Conservation (phyloP, 2,888 invertebrate species). For the Harmothoe impar region DNA sequence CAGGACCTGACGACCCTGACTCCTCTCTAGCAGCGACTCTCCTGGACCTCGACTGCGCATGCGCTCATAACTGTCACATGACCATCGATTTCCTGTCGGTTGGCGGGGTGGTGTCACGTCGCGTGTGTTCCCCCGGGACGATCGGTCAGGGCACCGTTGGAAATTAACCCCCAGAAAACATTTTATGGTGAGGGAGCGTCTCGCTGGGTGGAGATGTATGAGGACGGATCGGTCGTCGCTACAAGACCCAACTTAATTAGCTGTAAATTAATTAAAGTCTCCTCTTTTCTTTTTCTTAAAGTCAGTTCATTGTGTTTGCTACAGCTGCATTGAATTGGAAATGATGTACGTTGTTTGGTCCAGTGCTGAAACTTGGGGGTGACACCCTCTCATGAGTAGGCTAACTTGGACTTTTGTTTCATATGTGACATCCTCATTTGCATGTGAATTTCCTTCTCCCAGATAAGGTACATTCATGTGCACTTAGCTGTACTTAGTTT, state of each 20-base stretch:
- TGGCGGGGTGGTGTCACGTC: constrained; percentile 23
- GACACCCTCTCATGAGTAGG: too few relatives aligned
- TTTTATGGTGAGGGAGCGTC: neutral
- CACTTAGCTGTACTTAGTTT: too few relatives aligned
- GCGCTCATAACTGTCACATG: constrained; percentile 39
- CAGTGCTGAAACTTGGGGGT: too few relatives aligned
- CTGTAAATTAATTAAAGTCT: neutral
- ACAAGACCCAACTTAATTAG: neutral
- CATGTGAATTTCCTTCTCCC: too few relatives aligned
- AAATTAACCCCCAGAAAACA: neutral
- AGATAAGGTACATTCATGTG: too few relatives aligned
- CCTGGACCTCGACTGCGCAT: constrained; percentile 14
- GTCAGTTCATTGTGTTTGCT: too few relatives aligned
- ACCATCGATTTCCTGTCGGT: constrained; percentile 38
- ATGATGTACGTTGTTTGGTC: too few relatives aligned
- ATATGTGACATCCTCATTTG: too few relatives aligned
- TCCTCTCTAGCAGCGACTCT: neutral
- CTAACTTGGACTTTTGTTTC: too few relatives aligned
- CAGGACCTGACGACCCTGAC: too few relatives aligned
- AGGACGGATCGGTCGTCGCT: neutral
- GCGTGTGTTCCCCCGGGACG: neutral
- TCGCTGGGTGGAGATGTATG: neutral
- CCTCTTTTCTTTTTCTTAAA: too few relatives aligned
- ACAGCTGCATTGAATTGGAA: too few relatives aligned
- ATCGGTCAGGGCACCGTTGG: neutral